phyloP scores from a whole-genome alignment of 2,888 invertebrate genomes.

The Dicyrtoma fusca region DNA sequence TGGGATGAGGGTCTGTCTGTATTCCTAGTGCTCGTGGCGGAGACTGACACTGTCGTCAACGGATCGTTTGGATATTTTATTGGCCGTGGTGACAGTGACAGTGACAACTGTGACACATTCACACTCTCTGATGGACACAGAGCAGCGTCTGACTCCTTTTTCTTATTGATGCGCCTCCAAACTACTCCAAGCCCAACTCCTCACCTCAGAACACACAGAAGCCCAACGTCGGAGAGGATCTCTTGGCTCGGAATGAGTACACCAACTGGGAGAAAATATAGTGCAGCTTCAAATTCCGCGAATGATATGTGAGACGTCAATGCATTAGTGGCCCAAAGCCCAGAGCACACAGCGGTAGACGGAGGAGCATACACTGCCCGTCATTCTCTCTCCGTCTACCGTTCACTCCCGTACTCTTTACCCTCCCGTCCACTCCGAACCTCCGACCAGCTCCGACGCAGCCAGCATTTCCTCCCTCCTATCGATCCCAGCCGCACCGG shows the following conservation, averaged over 20 bases:
- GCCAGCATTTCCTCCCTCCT: conserved; percentile 24
- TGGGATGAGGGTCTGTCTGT: too few relatives aligned
- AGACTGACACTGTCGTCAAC: conserved; percentile 4
- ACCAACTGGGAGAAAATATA: too few relatives aligned
- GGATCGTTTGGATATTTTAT: too few relatives aligned
- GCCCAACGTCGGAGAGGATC: not conserved
- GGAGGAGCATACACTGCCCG: too few relatives aligned
- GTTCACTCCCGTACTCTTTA: not conserved
- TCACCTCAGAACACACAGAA: not conserved
- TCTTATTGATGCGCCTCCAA: not conserved
- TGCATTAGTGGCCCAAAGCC: too few relatives aligned
- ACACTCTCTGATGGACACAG: conserved; percentile 6
- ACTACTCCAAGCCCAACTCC: not conserved
- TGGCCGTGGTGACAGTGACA: too few relatives aligned
- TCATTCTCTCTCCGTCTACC: too few relatives aligned
- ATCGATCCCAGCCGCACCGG: conserved; percentile 30
- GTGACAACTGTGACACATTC: not conserved
- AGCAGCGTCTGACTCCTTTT: not conserved
- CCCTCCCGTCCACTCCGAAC: conserved; percentile 9
- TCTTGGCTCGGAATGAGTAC: too few relatives aligned
- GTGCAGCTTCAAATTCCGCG: too few relatives aligned
- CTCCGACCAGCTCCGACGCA: conserved; percentile 25
- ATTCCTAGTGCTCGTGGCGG: conserved; percentile 7
- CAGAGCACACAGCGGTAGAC: not conserved
- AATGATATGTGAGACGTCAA: too few relatives aligned